phyloP scores from a whole-genome alignment of 2,888 invertebrate genomes.

The Hypomecis punctinalis region DNA sequence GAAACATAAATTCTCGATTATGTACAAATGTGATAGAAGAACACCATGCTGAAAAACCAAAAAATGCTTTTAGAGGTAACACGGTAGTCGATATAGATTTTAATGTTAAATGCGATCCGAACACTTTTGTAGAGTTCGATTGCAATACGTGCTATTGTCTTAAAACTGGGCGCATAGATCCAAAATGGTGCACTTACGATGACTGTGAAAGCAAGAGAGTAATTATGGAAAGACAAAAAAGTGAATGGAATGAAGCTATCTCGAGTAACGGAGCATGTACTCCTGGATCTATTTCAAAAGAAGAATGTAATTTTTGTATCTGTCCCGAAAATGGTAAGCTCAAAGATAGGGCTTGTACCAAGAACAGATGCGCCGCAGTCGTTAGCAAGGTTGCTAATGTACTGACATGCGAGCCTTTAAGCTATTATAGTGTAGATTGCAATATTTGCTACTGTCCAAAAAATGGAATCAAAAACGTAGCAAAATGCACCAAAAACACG shows the following conservation, averaged over 20 bases:
- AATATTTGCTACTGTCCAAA: constrained; percentile 72
- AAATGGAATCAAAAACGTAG: constrained; percentile 72
- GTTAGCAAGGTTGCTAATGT: constrained; percentile 43
- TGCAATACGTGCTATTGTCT: constrained; percentile 78
- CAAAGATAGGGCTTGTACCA: constrained; percentile 66
- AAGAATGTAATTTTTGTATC: constrained; percentile 76
- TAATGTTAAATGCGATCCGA: constrained; percentile 65
- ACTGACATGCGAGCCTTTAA: constrained; percentile 68
- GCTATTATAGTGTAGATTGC: constrained; percentile 75
- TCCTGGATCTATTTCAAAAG: constrained; percentile 66
- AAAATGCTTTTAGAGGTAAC: constrained; percentile 8
- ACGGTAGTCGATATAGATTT: constrained; percentile 46
- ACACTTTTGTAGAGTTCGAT: constrained; percentile 69
- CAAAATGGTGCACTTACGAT: constrained; percentile 77
- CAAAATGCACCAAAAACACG: constrained; percentile 73
- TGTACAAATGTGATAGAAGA: constrained; percentile 55
- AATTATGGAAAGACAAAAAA: constrained; percentile 55
- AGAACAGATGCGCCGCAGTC: constrained; percentile 58
- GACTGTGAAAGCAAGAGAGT: constrained; percentile 67
- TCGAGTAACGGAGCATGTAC: constrained; percentile 53
- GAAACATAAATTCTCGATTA: constrained; percentile 54
- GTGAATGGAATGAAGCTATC: constrained; percentile 18
- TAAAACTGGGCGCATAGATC: constrained; percentile 68
- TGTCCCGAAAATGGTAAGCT: constrained; percentile 66
- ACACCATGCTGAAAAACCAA: constrained; percentile 13